Conservation (phyloP, 1,140 invertebrate species). For the Pseudomyrmex sp. region DNA sequence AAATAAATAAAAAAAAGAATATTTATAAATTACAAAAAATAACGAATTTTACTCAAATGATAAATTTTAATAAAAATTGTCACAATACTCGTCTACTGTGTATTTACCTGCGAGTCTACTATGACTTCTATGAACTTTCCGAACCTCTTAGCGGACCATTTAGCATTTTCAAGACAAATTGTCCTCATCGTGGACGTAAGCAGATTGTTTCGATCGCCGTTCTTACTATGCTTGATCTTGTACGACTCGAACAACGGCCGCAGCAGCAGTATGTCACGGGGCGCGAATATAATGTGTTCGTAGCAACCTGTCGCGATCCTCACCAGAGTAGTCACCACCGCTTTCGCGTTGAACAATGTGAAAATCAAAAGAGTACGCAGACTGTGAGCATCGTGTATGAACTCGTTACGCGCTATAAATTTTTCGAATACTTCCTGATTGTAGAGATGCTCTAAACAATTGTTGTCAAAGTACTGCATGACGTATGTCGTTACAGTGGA, state of each 20-base stretch:
- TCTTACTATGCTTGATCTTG: slow-evolving; percentile 52
- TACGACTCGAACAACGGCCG: slow-evolving; percentile 67
- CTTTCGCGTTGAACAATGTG: slow-evolving; percentile 74
- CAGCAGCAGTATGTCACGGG: slow-evolving; percentile 73
- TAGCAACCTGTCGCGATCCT: slow-evolving; percentile 77
- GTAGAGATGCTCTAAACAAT: slow-evolving; percentile 65
- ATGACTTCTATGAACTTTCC: slow-evolving; percentile 61
- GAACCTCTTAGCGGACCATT: slow-evolving; percentile 71
- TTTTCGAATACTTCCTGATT: slow-evolving; percentile 70
- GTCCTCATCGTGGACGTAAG: slow-evolving; percentile 59
- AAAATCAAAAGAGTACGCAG: slow-evolving; percentile 73
- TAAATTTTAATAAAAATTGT: background rate
- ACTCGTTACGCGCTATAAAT: slow-evolving; percentile 74
- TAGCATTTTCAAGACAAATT: slow-evolving; percentile 63
- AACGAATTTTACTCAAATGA: background rate
- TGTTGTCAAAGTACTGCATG: slow-evolving; percentile 73
- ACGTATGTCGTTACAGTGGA: slow-evolving; percentile 74
- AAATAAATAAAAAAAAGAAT: too few relatives aligned
- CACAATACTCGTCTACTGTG: background rate
- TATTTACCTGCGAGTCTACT: slow-evolving; percentile 50
- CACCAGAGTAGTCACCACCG: slow-evolving; percentile 74
- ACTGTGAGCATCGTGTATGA: slow-evolving; percentile 59
- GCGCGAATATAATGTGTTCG: slow-evolving; percentile 69
- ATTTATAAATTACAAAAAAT: too few relatives aligned
- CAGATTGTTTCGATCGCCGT: slow-evolving; percentile 57